Base-by-base conservation (phyloP, 2,113 vertebrate species). In the Sinocyclocheilus anophthalmus region DNA sequence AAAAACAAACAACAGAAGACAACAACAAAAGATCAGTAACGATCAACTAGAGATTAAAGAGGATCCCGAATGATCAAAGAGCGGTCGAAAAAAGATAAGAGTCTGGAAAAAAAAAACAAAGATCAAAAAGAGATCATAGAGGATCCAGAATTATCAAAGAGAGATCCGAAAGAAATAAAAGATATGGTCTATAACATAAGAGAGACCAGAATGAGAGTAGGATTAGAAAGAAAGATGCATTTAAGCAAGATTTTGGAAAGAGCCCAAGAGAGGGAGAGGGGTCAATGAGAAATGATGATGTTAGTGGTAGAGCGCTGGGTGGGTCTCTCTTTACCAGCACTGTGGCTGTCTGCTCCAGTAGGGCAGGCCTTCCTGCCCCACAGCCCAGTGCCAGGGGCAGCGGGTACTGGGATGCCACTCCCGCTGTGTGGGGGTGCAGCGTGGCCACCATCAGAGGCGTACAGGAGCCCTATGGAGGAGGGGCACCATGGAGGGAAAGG, bases 361-460 rank as follows among this genome's bases (percentile, higher is more conserved):
- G 96, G 92, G 97, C 96, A 91, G 98, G 96, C 94, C 97, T 96
- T 94, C 96, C 97, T 95, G 96, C 97, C 95, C 97, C 96, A 90
- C 96, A 94, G 95, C 97, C 97, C 95, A 99, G 96, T 90, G 97
- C 97, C 92, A 99, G 96, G 94, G 98, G 97, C 89, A 99, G 96
- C 93, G 98, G 97, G 93, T 98, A 99, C 96, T 99, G 98, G 94
- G 97, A 96, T 3, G 45, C 45, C 45, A 48, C 45, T 48, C 45
- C 45, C 95, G 97, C 96, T 95, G 97, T 95, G 95, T 97, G 96
- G 93, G 98, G 97, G 96, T 99, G 97, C 93, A 99, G 96, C 94
- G 97, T 99, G 96, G 97, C 97, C 95, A 99, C 97, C 97, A 99
- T 98, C 98, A 99, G 96, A 95, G 98, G 97, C 92, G 98, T 98